Conservation (phyloP, 2,113 vertebrate species). For the Muntiacus reevesi region DNA sequence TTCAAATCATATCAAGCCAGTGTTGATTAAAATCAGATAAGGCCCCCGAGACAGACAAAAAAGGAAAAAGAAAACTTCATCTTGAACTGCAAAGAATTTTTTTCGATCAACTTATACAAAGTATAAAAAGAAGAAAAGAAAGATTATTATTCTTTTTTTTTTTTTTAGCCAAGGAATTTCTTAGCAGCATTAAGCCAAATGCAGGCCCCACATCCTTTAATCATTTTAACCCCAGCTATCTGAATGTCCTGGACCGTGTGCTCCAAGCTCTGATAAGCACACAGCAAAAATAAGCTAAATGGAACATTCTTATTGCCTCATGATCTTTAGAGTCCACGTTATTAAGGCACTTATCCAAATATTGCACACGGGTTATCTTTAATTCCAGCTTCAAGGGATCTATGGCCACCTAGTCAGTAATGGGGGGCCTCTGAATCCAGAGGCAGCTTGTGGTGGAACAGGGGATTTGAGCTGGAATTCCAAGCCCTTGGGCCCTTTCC, state of each 20-base stretch:
- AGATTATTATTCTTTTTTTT: not conserved
- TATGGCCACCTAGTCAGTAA: not conserved
- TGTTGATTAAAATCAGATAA: slow-evolving; percentile 79
- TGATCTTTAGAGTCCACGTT: not conserved
- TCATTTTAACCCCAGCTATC: not conserved
- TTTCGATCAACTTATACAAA: not conserved
- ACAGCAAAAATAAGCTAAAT: not conserved
- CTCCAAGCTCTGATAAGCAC: not conserved
- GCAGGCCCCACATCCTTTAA: not conserved
- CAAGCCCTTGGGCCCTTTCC: not conserved
- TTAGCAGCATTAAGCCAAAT: not conserved
- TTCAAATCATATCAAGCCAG: slow-evolving; percentile 78
- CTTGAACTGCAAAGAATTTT: slow-evolving; percentile 5
- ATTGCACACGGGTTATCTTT: not conserved
- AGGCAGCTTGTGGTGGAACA: not conserved
- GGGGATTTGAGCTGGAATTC: not conserved
- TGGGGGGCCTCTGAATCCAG: not conserved
- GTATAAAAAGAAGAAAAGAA: not conserved
- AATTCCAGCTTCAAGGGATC: not conserved
- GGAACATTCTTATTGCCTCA: not conserved
- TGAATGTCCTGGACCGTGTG: not conserved
- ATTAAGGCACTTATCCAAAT: not conserved
- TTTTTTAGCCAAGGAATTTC: slow-evolving; percentile 24
- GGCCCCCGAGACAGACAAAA: slow-evolving; percentile 27
- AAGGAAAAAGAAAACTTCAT: slow-evolving; percentile 41